These are phyloP conservation scores for Latrodectus elegans DNA, from an alignment of 2,888 invertebrate genomes.

Conservation along the genomic window DNA sequence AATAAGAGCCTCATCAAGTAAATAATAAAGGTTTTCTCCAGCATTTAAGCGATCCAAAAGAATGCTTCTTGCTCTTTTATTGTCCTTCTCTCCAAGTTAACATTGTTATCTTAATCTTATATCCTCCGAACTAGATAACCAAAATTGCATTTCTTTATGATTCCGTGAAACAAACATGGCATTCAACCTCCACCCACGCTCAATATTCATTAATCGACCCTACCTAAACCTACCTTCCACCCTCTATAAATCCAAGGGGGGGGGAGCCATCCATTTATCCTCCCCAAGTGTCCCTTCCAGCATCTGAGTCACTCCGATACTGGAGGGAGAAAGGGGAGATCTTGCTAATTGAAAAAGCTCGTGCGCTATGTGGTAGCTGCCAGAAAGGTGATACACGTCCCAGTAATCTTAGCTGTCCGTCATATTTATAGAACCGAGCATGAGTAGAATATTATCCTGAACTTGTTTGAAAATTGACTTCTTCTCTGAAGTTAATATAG, in stretches of 20 bases:
- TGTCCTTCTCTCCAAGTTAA: neutral
- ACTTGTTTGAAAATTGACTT: too few relatives aligned
- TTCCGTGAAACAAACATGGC: neutral
- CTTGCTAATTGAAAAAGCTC: slow-evolving; percentile 56
- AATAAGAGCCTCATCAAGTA: too few relatives aligned
- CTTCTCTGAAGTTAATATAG: too few relatives aligned
- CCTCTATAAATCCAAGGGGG: neutral
- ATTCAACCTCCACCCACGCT: neutral
- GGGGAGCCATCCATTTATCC: neutral
- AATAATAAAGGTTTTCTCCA: too few relatives aligned
- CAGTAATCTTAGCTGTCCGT: slow-evolving; percentile 50
- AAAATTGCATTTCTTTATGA: neutral
- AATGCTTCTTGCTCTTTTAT: neutral
- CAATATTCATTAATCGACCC: slow-evolving; percentile 43
- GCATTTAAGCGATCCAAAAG: neutral
- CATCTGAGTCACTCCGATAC: too few relatives aligned
- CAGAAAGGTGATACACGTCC: slow-evolving; percentile 48
- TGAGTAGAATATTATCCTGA: too few relatives aligned
- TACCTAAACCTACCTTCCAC: slow-evolving; percentile 27
- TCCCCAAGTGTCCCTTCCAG: neutral
- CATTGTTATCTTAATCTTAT: neutral
- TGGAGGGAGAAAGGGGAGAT: slow-evolving; percentile 10
- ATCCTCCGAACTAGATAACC: neutral
- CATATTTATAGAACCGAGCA: slow-evolving; percentile 34
- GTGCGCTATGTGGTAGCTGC: slow-evolving; percentile 9